Evolutionary conservation across 2,797 vertebrate genomes (phyloP), one percentile per base, ranked within the genome.

Genomic region (Synaphobranchus kaupii): DNA sequence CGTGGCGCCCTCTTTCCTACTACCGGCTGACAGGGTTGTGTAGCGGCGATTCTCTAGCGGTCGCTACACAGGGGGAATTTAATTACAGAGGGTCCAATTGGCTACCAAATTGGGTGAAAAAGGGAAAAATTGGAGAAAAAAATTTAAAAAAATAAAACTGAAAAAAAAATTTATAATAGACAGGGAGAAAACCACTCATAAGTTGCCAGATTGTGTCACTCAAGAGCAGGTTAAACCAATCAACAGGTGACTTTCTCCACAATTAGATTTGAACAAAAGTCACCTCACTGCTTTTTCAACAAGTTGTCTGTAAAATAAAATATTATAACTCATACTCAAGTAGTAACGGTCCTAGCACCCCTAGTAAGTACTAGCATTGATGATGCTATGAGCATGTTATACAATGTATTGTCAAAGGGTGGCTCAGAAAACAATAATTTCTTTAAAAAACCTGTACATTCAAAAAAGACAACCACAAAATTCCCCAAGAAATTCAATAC

Each of bases 361-460:
- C 34, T 20, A 39, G 31, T 17, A 3, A 20, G 15, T 25, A 0
- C 34, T 15, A 76, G 17, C 71, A 76, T 3, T n/a, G 9, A 71
- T 31, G 9, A 71, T 3, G n/a, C 66, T 31, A 7, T 12, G 9
- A 12, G n/a, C n/a, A 71, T 34, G n/a, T 71, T 71, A 28, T 31
- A 71, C 66, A 71, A 10, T 71, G 66, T 6, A 63, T 25, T 25
- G 60, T 25, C 60, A 63, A 31, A 71, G 66, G 9, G n/a, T 12
- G 28, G 63, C 6, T 8, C 22, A 25, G 28, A 31, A 68, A 68
- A 28, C 66, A 68, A n/a, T 71, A 7, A n/a, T 71, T 71, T 13
- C 66, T 71, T 71, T 34, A 71, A 34, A 60, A 71, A 71, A 12
- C 66, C 66, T 71, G 66, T 71, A 71, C n/a, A 71, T 71, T 71